Conservation (phyloP, 2,113 vertebrate genomes). For the Mola mola region DNA sequence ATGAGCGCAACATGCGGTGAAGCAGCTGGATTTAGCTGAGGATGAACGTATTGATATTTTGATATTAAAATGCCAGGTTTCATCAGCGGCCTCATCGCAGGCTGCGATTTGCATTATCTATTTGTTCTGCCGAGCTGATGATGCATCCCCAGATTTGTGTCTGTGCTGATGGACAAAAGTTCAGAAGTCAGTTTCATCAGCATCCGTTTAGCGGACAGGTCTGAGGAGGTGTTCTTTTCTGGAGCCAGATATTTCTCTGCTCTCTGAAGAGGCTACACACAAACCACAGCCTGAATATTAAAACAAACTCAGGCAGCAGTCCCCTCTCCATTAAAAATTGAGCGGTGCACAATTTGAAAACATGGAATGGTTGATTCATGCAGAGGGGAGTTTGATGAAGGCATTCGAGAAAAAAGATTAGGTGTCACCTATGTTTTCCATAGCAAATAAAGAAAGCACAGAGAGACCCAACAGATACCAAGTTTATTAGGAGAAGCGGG, state of each 20-base stretch:
- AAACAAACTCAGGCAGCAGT: constrained; percentile 7
- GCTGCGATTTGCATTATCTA: not conserved
- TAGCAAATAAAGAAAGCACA: too few species aligned
- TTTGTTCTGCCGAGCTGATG: not conserved
- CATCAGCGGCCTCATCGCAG: not conserved
- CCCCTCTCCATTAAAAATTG: constrained; percentile 1
- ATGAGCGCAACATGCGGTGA: not conserved
- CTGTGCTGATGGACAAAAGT: not conserved
- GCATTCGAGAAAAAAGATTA: too few species aligned
- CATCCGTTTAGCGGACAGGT: constrained; percentile 8
- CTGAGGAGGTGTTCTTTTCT: not conserved
- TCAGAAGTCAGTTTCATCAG: constrained; percentile 7
- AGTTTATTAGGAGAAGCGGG: too few species aligned
- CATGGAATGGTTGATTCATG: too few species aligned
- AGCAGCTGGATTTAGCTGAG: not conserved
- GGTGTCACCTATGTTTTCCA: too few species aligned
- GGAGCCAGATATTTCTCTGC: constrained; percentile 6
- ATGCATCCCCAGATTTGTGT: not conserved
- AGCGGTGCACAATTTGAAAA: constrained; percentile 1
- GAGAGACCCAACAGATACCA: too few species aligned
- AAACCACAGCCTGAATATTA: constrained; percentile 12
- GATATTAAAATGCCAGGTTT: not conserved
- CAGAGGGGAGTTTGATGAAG: too few species aligned
- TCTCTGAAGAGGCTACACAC: constrained; percentile 10
- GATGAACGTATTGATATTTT: not conserved